These are phyloP conservation scores for Pelusios castaneus DNA, from an alignment of 2,113 vertebrate genomes.

Conservation along the genomic window DNA sequence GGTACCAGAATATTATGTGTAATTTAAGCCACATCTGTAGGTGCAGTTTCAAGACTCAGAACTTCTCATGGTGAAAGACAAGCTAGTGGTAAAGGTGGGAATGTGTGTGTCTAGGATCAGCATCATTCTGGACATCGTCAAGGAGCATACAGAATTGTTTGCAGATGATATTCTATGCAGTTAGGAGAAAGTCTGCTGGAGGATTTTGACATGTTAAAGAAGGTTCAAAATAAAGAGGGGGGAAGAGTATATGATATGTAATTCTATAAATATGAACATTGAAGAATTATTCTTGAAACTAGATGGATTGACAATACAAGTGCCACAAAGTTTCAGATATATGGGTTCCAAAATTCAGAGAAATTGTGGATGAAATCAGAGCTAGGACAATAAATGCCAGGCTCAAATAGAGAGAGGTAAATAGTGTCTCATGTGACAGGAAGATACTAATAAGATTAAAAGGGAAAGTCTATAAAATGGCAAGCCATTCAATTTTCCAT, in stretches of 20 bases:
- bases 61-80: not conserved
- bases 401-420: not conserved
- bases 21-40: not conserved
- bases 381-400: not conserved
- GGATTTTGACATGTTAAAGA: not conserved
- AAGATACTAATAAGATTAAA: not conserved
- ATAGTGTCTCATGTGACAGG: not conserved
- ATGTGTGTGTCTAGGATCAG: not conserved
- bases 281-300: not conserved
- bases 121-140: not conserved
- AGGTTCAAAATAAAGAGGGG: not conserved
- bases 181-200: not conserved
- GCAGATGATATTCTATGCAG: not conserved
- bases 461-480: not conserved
- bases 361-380: not conserved
- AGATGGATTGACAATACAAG: not conserved
- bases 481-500: not conserved
- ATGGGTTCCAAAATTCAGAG: not conserved
- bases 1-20: not conserved
- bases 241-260: not conserved
- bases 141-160: not conserved
- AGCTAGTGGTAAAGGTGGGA: not conserved
- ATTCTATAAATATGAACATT: not conserved
- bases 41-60: not conserved
- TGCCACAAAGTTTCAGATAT: not conserved